Evolutionary conservation across 2,888 invertebrate genomes (phyloP).

Genomic region (Tricholauxania praeusta): DNA sequence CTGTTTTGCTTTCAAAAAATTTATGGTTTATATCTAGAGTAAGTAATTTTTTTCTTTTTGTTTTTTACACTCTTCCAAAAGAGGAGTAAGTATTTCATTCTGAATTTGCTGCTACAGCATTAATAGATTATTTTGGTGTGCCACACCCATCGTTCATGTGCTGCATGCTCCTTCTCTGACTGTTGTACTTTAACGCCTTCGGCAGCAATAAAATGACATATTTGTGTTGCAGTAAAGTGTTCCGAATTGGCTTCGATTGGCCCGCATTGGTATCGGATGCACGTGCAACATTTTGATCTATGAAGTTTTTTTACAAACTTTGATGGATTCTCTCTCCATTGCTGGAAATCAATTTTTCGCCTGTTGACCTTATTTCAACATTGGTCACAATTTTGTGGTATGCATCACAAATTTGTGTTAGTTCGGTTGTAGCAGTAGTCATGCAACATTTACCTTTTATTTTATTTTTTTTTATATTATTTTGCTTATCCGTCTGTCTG

Average conservation of each 20-base stretch:
- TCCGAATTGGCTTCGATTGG: neutral
- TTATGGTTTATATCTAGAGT: too few relatives aligned
- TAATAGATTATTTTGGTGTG: constrained; percentile 23
- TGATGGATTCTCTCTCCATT: constrained; percentile 30
- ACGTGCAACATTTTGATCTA: constrained; percentile 15
- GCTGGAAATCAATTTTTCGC: constrained; percentile 36
- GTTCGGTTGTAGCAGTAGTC: too few relatives aligned
- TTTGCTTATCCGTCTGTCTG: neutral
- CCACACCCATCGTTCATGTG: neutral
- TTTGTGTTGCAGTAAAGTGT: constrained; percentile 16
- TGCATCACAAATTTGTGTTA: neutral
- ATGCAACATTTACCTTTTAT: neutral
- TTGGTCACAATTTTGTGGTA: neutral
- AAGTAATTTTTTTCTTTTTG: too few relatives aligned
- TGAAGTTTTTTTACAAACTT: constrained; percentile 1
- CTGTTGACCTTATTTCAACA: constrained; percentile 32
- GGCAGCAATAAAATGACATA: neutral
- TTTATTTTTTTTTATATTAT: neutral
- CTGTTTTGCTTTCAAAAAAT: too few relatives aligned
- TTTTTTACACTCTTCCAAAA: too few relatives aligned
- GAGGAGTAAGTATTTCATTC: neutral
- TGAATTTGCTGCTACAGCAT: constrained; percentile 29
- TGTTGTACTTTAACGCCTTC: too few relatives aligned
- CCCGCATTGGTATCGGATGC: neutral
- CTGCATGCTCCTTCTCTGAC: neutral